Base-by-base conservation (phyloP, 1,140 invertebrate genomes). In the Pemphigus obesinymphae region DNA sequence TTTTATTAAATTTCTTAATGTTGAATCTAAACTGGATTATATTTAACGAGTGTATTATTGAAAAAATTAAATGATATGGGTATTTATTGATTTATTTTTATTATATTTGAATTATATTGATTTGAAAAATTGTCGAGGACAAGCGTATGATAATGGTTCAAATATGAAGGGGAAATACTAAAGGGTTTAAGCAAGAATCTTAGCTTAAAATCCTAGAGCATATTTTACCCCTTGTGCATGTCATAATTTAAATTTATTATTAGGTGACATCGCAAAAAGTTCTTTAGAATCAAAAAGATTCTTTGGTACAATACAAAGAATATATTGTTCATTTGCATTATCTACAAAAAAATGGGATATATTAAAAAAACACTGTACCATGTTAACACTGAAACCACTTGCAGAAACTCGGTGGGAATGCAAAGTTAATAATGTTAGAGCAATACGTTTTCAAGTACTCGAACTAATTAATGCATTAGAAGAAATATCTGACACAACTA, bases 121-220 rank as follows among this genome's bases (percentile, higher is more conserved):
- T 61, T 17, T 85, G 15, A 15, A 55, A 48, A 48, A 85, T 43
- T 84, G 81, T 48, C 23, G 84, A 23, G 84, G 80, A 4, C 85
- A 85, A 82, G 82, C 73, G 3, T 85, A 83, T 75, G 85, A 85
- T 68, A 84, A 84, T n/a, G n/a, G n/a, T n/a, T n/a, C n/a, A n/a
- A n/a, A n/a, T n/a, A n/a, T n/a, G n/a, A n/a, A n/a, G n/a, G 84
- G 83, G 8, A 68, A 43, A 53, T 83, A 83, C 45, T 76, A 83
- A 75, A 84, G 84, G n/a, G 81, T 84, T 48, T 83, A 84, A 61
- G 75, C 55, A 17, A 15, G 20, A n/a, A 50, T 50, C 17, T 20
- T 20, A 50, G 20, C 6, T 50, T 50, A 75, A 45, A 78, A 83
- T 84, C 17, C 58, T 2, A 61, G 29, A 5, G 58, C 58, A 61